Base-by-base conservation (phyloP, 2,888 invertebrate genomes). In the Drosophila leonis region DNA sequence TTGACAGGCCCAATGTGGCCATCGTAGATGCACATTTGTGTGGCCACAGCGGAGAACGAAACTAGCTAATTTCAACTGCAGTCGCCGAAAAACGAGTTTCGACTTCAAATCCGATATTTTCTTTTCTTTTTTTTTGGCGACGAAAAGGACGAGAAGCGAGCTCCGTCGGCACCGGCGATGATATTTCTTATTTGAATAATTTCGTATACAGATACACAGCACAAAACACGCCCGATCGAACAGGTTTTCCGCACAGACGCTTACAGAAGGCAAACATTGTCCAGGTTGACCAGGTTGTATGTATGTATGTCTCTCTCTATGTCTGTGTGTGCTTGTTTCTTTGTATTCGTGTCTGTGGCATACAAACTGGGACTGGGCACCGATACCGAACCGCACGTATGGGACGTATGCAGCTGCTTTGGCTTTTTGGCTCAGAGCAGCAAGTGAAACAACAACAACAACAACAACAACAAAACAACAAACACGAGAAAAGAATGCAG, bases 1-100 rank as follows among this genome's bases (percentile, higher is more conserved):
- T 98, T 93, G 98, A 98, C 92, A 98, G 96, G 95, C 98, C 98
- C 94, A 98, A 95, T 94, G 98, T 98, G 95, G 98, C 98, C 98
- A 98, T 98, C 87, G 91, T 93, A 92, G 83, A 91, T 87, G 82
- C 78, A 92, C 93, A 92, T 92, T 92, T 90, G 92, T 91, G 83
- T 91, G 84, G 79, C 77, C 77, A 60, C 51, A 52, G 46, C 75
- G 33, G 52, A 62, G 56, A 67, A 61, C 51, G 59, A 67, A 67
- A 64, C 70, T 56, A 70, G 61, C 72, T 71, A 63, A 68, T 61
- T 65, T 37, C 24, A 56, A 56, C 61, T 59, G 55, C 65, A 68
- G 55, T 52, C 44, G 33, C 59, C 70, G 48, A 67, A 74, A 75
- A 74, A 75, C 65, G 39, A 65, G 73, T 76, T 82, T 79, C 51